phyloP scores from a whole-genome alignment of 1,140 invertebrate species.

The Ylistrum balloti region DNA sequence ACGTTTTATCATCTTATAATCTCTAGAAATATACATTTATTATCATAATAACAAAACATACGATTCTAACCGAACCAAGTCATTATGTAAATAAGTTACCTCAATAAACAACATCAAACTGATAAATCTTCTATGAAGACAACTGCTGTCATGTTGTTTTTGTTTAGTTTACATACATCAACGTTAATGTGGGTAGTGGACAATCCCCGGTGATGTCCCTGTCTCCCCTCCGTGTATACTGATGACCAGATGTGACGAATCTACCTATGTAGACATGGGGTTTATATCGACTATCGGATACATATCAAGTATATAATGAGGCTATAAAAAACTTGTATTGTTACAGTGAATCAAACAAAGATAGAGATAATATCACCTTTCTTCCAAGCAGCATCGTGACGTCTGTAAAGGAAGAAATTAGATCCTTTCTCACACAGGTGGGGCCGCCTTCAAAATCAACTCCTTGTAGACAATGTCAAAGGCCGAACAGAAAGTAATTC shows the following conservation, averaged over 20 bases:
- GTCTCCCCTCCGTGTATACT: neutral
- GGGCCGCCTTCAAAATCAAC: neutral
- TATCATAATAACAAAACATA: no score
- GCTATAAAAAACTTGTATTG: neutral
- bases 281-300: constrained; percentile 34
- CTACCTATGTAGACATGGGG: neutral
- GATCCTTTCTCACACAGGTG: neutral
- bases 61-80: no score
- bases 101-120: neutral
- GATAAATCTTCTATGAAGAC: neutral
- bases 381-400: constrained; percentile 23
- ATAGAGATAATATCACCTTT: constrained; percentile 9
- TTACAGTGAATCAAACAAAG: constrained; percentile 4
- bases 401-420: neutral
- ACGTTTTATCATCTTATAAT: no score
- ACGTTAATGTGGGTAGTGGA: neutral
- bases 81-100: no score
- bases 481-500: neutral
- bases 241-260: neutral
- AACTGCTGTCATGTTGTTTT: neutral
- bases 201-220: neutral
- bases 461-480: constrained; percentile 15
- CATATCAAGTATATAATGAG: constrained; percentile 1
- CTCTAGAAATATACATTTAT: no score
- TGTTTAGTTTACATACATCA: neutral